Base-by-base conservation (phyloP, 92 coral and sea anemone genomes). In the Zoanthus gigantus region DNA sequence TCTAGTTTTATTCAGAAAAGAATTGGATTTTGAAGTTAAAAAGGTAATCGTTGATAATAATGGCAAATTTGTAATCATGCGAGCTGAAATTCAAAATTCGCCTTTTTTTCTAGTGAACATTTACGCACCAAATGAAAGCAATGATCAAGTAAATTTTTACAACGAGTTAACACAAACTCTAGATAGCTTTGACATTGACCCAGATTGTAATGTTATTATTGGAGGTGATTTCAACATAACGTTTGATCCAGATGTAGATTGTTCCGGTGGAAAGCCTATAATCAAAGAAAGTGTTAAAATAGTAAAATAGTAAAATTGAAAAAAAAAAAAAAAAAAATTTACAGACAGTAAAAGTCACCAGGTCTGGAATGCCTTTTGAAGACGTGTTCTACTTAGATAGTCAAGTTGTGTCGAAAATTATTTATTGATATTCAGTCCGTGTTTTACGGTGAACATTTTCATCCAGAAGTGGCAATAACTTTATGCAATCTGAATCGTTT, bases 21-120 rank as follows among this genome's bases (percentile, higher is more conserved):
- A 80, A 29, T 77, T 90, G 46, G 88, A 90, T 80, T 48, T 90
- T 65, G 76, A 91, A 69, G 83, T 87, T 31, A 87, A 68, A 52
- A 67, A 48, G 1, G 34, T 71, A n/a, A 71, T 23, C 14, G 44
- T 58, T 15, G 91, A 91, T 61, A 73, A 86, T n/a, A 37, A 79
- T 48, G 93, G 90, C n/a, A 81, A 85, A 57, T 86, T 78, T 23
- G 54, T 90, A 56, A 18, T 87, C 29, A 31, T 82, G 28, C 82
- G 73, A 15, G 86, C 87, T 31, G 72, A 9, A 42, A 50, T 87
- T 28, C 91, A 91, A 83, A 90, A 81, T 18, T 87, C 88, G 47
- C 47, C 77, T 46, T 91, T 81, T 63, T 16, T 87, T 28, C 52
- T 91, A 9, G 88, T 80, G 32, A 91, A 87, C n/a, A 10, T 87